Evolutionary conservation across 2,888 invertebrate species (phyloP).

Genomic region (Zaprionus lineosus): DNA sequence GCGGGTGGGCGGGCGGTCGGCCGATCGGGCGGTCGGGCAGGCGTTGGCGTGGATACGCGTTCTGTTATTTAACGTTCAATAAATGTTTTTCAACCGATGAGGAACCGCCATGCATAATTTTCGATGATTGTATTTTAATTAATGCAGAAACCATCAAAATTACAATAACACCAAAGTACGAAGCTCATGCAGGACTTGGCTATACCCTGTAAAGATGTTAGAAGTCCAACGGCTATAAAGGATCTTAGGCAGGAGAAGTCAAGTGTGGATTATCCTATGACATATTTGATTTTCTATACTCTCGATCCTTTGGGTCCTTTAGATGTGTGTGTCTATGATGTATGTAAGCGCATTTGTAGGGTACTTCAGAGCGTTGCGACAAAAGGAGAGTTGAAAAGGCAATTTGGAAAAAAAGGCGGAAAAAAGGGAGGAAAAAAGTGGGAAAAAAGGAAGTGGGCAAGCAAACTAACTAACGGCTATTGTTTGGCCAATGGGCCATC

Average conservation of each 20-base stretch:
- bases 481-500: constrained; percentile 56
- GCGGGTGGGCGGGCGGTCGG: background rate
- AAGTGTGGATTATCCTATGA: too few species aligned
- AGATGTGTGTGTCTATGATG: too few species aligned
- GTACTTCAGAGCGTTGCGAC: too few species aligned
- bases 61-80: constrained; percentile 48
- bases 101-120: constrained; percentile 63
- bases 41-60: too few species aligned
- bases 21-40: background rate
- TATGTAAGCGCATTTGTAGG: too few species aligned
- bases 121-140: constrained; percentile 69
- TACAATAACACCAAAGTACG: background rate
- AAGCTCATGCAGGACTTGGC: background rate
- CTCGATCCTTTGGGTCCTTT: too few species aligned
- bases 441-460: constrained; percentile 20
- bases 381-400: background rate
- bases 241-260: too few species aligned
- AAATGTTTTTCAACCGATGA: constrained; percentile 56
- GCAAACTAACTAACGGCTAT: constrained; percentile 73
- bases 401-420: constrained; percentile 16
- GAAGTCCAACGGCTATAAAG: too few species aligned
- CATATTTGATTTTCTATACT: too few species aligned
- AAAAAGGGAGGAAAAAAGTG: background rate
- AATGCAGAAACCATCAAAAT: constrained; percentile 36
- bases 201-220: constrained; percentile 7